Conservation (phyloP, 2,888 invertebrate genomes). For the Cistogaster globosa region DNA sequence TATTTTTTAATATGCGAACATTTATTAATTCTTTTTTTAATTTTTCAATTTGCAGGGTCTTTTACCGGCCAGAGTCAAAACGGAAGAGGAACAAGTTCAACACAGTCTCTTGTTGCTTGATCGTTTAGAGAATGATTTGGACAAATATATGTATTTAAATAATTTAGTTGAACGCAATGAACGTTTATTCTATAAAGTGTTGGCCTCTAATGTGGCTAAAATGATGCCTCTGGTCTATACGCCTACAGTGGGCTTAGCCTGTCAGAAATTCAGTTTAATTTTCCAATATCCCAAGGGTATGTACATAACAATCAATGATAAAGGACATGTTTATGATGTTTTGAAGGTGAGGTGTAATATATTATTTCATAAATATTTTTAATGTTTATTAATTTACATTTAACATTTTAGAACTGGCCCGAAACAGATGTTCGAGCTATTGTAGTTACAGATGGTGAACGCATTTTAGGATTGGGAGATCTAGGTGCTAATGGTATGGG, state of each 20-base stretch:
- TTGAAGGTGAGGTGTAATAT: slow-evolving; percentile 86
- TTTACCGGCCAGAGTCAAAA: slow-evolving; percentile 94
- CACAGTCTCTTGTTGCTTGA: slow-evolving; percentile 92
- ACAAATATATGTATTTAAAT: slow-evolving; percentile 97
- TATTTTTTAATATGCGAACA: no score
- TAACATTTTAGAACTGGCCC: slow-evolving; percentile 86
- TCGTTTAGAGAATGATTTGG: slow-evolving; percentile 93
- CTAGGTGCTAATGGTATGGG: slow-evolving; percentile 99
- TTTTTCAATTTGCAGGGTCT: slow-evolving; percentile 91
- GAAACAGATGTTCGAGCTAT: slow-evolving; percentile 93
- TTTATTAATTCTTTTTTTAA: background rate
- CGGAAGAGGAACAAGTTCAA: slow-evolving; percentile 92
- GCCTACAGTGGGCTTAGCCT: slow-evolving; percentile 98
- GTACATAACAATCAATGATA: slow-evolving; percentile 97
- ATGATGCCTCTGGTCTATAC: slow-evolving; percentile 99
- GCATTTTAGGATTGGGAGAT: slow-evolving; percentile 98
- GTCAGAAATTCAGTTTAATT: slow-evolving; percentile 97
- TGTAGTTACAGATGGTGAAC: slow-evolving; percentile 98
- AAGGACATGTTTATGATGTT: slow-evolving; percentile 96
- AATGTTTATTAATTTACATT: slow-evolving; percentile 8
- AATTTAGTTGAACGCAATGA: slow-evolving; percentile 94
- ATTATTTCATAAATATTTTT: background rate
- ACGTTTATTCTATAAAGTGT: slow-evolving; percentile 95
- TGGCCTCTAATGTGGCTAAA: slow-evolving; percentile 93
- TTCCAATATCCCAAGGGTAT: slow-evolving; percentile 96